Evolutionary conservation across 2,113 vertebrate genomes (phyloP), one percentile per base, ranked within the genome.

Genomic region (Callithrix jacchus): DNA sequence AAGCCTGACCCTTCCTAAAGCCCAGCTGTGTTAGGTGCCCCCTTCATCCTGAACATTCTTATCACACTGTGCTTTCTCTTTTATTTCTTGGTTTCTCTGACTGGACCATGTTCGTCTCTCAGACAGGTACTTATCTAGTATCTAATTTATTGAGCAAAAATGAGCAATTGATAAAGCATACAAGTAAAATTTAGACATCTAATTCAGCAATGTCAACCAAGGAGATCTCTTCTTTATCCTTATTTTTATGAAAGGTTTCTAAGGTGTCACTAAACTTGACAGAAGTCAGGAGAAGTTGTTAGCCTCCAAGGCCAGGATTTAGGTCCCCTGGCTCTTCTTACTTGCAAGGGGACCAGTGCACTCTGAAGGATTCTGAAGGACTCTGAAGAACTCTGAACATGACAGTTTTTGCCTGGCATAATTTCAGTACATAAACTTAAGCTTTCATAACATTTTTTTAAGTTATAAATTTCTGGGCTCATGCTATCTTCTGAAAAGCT

Each of bases 401-500:
- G 27, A 18, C 25, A 74, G 23, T 64, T 91, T 30, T n/a, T 54
- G 23, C 66, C 47, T 54, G 27, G 49, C 35, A 35, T 58, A 8
- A 90, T 92, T 90, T 91, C 86, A 93, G 37, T 61, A 37, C 10
- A 47, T 20, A 27, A 32, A 42, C 32, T 89, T 87, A 89, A 83
- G 21, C 35, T 93, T 87, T 89, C 5, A n/a, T 40, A 85, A 87
- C 40, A 3, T 91, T 20, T 89, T 70, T 45, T 68, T 30, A 45
- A 21, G 73, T 45, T 96, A 85, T 37, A 86, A 21, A 64, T 96
- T 80, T 83, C 45, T 74, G 27, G 40, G 32, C 11, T 66, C 30
- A 40, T 12, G 45, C 81, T 87, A 3, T 84, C 20, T 93, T 95
- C 80, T 94, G 52, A 81, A 95, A 97, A 93, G 9, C 37, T 40